Evolutionary conservation across 2,888 invertebrate genomes (phyloP).

Genomic region (Piscicola geometra): DNA sequence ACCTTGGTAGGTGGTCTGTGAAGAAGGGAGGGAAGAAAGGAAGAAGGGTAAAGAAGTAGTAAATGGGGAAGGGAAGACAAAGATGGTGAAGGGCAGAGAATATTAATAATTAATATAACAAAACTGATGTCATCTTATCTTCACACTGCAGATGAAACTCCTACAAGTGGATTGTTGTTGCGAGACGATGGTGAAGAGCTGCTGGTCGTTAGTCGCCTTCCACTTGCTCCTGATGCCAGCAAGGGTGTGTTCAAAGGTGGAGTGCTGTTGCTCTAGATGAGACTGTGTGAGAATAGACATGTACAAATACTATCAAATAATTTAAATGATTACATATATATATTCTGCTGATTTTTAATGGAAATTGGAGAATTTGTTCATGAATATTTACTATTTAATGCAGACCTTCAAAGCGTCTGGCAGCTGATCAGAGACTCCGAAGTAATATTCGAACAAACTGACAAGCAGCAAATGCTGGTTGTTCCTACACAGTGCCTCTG

Average conservation of each 20-base stretch:
- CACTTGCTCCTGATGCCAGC: not conserved
- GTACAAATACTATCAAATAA: not conserved
- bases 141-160: not conserved
- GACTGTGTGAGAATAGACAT: not conserved
- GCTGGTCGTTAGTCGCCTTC: not conserved
- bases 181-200: not conserved
- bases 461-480: not conserved
- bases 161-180: not conserved
- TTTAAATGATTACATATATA: not conserved
- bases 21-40: too few species aligned
- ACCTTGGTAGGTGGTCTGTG: conserved; percentile 63
- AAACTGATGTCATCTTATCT: too few species aligned
- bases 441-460: not conserved
- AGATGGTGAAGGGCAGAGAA: too few species aligned
- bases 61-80: too few species aligned
- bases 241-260: not conserved
- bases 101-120: too few species aligned
- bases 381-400: too few species aligned
- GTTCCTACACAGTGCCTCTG: not conserved
- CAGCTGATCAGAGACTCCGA: not conserved
- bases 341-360: too few species aligned
- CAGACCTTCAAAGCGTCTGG: conserved; percentile 1
- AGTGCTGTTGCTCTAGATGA: not conserved
- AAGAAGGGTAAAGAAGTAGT: too few species aligned
- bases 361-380: too few species aligned